A percentile compares a stretch with the other conserved stretches of the same genome.
Conservation (phyloP, 2,113 vertebrate species). For the Apodemus speciosus region DNA sequence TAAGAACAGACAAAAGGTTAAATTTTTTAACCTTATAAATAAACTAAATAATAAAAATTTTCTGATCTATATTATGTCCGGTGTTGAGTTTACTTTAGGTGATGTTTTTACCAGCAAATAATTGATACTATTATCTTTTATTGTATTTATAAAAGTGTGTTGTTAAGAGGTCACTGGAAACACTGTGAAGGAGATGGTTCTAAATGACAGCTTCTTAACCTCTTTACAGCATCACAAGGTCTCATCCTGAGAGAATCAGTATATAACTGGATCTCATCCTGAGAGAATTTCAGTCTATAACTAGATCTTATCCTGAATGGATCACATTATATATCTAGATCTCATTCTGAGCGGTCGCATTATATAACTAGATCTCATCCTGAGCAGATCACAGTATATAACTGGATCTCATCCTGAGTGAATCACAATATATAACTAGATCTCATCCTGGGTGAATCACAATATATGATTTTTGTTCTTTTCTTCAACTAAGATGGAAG, state of each 20-base stretch:
- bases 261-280: background rate
- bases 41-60: conserved; percentile 67
- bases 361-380: no score
- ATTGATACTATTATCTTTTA: conserved; percentile 44
- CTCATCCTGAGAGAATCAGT: conserved; percentile 34
- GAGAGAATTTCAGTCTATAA: no score
- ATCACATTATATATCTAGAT: background rate
- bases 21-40: conserved; percentile 63
- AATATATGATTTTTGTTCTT: conserved; percentile 22
- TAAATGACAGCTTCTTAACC: conserved; percentile 5
- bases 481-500: background rate
- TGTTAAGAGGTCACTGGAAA: conserved; percentile 40
- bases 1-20: conserved; percentile 57
- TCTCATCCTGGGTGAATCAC: no score
- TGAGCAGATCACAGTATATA: no score
- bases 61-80: conserved; percentile 50
- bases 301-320: conserved; percentile 25
- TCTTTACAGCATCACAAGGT: conserved; percentile 45
- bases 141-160: conserved; percentile 53
- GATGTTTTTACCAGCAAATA: conserved; percentile 50
- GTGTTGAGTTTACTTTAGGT: conserved; percentile 72
- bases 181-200: conserved; percentile 45
- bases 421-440: no score
- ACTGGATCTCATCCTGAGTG: no score
- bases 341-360: no score